Conservation (phyloP, 2,888 invertebrate species). For the Allygus modestus region DNA sequence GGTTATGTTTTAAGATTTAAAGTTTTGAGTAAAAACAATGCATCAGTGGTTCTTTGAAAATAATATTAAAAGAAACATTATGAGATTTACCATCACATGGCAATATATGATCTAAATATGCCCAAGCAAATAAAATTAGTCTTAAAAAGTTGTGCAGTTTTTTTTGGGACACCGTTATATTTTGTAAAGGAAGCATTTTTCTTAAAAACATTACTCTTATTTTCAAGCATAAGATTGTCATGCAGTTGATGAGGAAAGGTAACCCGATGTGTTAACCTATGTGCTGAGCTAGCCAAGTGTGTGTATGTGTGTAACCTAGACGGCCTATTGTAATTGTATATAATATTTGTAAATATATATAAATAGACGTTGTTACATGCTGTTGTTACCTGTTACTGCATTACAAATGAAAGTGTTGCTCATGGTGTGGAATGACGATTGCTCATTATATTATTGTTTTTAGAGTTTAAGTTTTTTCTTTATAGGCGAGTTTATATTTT, state of each 20-base stretch:
- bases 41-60: too few relatives aligned
- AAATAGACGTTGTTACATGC: constrained; percentile 22
- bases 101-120: too few relatives aligned
- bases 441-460: constrained; percentile 46
- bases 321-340: constrained; percentile 49
- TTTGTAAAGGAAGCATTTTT: too few relatives aligned
- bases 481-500: constrained; percentile 22
- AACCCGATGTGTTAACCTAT: neutral
- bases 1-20: too few relatives aligned
- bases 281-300: constrained; percentile 1
- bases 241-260: neutral
- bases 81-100: too few relatives aligned
- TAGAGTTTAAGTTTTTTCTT: constrained; percentile 27
- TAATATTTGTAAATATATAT: constrained; percentile 41
- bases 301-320: constrained; percentile 39
- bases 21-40: too few relatives aligned
- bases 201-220: neutral
- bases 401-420: constrained; percentile 53
- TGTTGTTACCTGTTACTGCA: constrained; percentile 49
- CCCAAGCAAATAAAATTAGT: too few relatives aligned
- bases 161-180: too few relatives aligned
- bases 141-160: too few relatives aligned
- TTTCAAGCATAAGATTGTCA: neutral
- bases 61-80: too few relatives aligned
- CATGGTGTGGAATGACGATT: constrained; percentile 32